These are phyloP conservation scores for Cepphus grylle DNA, from an alignment of 2,113 vertebrate genomes.

Conservation along the genomic window DNA sequence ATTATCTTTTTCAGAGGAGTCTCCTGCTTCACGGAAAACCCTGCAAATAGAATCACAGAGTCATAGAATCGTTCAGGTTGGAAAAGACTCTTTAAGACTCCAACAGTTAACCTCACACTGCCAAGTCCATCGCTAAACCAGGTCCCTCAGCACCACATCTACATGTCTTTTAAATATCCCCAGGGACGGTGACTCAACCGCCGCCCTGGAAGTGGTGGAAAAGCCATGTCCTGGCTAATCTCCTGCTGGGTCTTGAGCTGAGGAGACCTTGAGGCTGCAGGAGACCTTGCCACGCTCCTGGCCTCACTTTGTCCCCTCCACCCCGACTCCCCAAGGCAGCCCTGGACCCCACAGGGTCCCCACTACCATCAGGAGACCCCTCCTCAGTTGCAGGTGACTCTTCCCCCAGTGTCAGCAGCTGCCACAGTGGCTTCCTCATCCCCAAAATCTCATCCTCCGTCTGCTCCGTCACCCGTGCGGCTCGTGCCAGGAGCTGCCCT, in stretches of 20 bases:
- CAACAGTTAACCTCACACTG: background rate
- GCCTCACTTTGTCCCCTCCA: background rate
- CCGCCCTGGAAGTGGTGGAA: background rate
- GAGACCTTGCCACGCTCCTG: too few relatives aligned
- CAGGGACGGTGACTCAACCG: background rate
- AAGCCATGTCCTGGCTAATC: background rate
- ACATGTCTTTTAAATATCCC: background rate
- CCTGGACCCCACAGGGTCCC: too few relatives aligned
- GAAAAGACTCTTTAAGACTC: background rate
- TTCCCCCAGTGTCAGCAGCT: background rate
- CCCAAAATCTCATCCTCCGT: accelerated
- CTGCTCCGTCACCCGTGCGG: accelerated
- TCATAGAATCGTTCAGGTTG: background rate
- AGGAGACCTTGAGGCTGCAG: background rate
- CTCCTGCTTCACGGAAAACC: background rate
- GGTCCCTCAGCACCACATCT: background rate
- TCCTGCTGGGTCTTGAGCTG: background rate
- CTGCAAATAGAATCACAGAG: background rate
- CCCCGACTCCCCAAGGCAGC: accelerated
- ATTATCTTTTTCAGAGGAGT: background rate
- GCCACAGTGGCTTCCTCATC: background rate
- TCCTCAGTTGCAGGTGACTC: background rate
- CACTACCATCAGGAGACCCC: too few relatives aligned
- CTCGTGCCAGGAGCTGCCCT: background rate
- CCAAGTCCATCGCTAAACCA: background rate